phyloP scores from a whole-genome alignment of 2,888 invertebrate genomes.

The Agriopis leucophaearia region DNA sequence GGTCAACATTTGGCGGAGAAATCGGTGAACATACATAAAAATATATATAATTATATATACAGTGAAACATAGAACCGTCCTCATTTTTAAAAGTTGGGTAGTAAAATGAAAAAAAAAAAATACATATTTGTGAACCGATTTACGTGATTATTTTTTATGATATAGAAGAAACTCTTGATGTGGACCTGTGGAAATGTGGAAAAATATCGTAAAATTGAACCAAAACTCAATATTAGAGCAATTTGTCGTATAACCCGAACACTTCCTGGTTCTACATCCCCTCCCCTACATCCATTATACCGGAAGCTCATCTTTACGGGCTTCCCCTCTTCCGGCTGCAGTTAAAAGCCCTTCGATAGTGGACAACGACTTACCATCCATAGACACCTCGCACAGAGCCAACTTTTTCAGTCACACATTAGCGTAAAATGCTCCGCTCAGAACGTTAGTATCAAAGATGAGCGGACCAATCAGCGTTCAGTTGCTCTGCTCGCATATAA shows the following conservation, averaged over 20 bases:
- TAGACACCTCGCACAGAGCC: background rate
- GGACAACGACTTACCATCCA: background rate
- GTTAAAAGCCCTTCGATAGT: constrained; percentile 32
- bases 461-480: too few relatives aligned
- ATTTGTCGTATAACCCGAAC: background rate
- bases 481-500: too few relatives aligned
- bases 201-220: background rate
- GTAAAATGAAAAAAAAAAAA: too few relatives aligned
- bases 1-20: too few relatives aligned
- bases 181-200: background rate
- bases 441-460: background rate
- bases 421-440: background rate
- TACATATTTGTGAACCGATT: too few relatives aligned
- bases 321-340: constrained; percentile 26
- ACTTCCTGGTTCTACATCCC: constrained; percentile 5
- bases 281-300: constrained; percentile 12
- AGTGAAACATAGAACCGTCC: too few relatives aligned
- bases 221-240: background rate
- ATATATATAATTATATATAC: too few relatives aligned
- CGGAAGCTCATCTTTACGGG: constrained; percentile 16
- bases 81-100: too few relatives aligned
- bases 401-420: background rate
- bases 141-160: too few relatives aligned
- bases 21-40: too few relatives aligned
- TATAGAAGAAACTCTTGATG: too few relatives aligned